Conservation (phyloP, 2,113 vertebrate genomes). For the Coptodon bakossiorum region DNA sequence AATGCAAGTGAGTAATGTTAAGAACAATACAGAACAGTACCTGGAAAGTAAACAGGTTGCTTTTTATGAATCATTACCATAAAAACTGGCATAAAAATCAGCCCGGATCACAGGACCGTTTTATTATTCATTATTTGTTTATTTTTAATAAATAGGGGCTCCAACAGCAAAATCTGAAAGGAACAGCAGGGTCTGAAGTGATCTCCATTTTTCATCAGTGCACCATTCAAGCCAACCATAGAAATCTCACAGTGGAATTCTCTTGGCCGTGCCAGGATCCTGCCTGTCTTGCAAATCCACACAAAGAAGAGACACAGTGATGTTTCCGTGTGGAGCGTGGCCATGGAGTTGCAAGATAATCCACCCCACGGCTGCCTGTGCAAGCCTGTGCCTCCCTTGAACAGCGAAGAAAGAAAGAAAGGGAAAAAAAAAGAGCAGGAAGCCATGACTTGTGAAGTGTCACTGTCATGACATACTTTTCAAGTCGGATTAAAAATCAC, state of each 20-base stretch:
- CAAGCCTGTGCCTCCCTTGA: not conserved
- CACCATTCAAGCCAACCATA: conserved; percentile 47
- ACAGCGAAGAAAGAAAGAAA: not conserved
- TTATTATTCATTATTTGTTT: not conserved
- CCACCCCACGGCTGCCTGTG: conserved; percentile 25
- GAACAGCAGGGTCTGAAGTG: conserved; percentile 45
- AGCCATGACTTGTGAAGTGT: not conserved
- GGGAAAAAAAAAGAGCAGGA: not conserved
- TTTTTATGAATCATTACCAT: not conserved
- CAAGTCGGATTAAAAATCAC: not conserved
- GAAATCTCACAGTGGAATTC: conserved; percentile 50
- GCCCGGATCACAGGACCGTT: not conserved
- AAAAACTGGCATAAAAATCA: conserved; percentile 34
- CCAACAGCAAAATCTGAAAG: conserved; percentile 22
- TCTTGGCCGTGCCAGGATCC: conserved; percentile 32
- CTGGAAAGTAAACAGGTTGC: not conserved
- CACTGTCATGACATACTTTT: not conserved
- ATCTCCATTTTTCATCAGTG: conserved; percentile 60
- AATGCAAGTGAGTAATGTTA: not conserved
- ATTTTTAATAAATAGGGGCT: conserved; percentile 18
- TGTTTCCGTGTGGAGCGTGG: conserved; percentile 48
- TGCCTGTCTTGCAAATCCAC: conserved; percentile 11
- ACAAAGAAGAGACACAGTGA: conserved; percentile 32
- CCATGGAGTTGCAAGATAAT: conserved; percentile 40
- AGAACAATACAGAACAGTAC: not conserved